A percentile compares a stretch with the other conserved stretches of the same genome.
Conservation (phyloP, 2,797 vertebrate species). For the Labroides dimidiatus region DNA sequence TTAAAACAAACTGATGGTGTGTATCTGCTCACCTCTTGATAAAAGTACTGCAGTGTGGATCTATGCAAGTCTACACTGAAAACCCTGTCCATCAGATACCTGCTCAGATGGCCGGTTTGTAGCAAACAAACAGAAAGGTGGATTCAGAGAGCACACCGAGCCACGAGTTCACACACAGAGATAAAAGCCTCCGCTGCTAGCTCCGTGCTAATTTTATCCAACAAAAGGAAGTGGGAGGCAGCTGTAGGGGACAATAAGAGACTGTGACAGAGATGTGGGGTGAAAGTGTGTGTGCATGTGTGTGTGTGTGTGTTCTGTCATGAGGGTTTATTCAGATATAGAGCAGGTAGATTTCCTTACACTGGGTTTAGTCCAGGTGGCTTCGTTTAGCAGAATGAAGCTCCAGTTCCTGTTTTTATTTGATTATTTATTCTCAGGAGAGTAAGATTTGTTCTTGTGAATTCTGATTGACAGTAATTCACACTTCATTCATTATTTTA, state of each 20-base stretch:
- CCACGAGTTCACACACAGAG: constrained; percentile 6
- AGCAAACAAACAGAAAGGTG: constrained; percentile 17
- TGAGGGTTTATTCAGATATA: neutral
- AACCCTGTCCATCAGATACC: no score
- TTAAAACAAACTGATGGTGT: no score
- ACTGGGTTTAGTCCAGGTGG: neutral
- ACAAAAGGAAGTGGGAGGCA: constrained; percentile 73
- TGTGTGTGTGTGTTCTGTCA: neutral
- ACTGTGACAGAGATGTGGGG: neutral
- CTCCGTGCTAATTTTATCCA: constrained; percentile 72
- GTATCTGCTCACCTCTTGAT: no score
- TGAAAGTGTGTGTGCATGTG: neutral
- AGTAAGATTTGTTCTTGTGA: no score
- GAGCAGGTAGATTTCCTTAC: neutral
- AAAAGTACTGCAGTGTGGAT: no score
- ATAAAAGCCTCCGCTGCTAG: constrained; percentile 55
- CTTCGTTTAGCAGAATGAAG: no score
- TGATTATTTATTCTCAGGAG: no score
- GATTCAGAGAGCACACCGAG: constrained; percentile 18
- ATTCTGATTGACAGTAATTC: no score
- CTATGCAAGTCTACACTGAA: no score
- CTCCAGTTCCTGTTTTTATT: no score
- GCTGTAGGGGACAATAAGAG: constrained; percentile 74
- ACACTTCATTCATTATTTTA: no score
- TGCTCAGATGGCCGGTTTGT: no score